Conservation (phyloP, 1,140 invertebrate species). For the Bombus soroeensis region DNA sequence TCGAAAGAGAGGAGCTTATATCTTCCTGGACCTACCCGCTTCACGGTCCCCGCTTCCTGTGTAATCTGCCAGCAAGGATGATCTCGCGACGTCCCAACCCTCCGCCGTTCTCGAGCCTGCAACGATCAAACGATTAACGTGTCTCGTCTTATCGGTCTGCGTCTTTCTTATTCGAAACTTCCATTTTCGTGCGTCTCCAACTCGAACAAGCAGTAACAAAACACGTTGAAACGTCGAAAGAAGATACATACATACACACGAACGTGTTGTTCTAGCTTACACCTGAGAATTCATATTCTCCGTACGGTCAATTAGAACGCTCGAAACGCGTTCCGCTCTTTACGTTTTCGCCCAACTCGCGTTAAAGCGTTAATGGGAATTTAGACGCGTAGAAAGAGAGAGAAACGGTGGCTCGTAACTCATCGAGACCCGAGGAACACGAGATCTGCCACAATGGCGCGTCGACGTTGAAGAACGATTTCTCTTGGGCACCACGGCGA, state of each 20-base stretch:
- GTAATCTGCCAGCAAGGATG: constrained; percentile 34
- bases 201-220: neutral
- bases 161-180: neutral
- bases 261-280: neutral
- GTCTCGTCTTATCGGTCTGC: neutral
- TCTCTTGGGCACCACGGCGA: neutral
- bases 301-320: constrained; percentile 32
- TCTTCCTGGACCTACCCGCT: constrained; percentile 4
- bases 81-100: constrained; percentile 8
- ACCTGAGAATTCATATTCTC: constrained; percentile 13
- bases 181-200: neutral
- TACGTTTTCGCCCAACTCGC: neutral
- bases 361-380: constrained; percentile 24
- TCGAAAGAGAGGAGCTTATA: constrained; percentile 36
- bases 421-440: constrained; percentile 17
- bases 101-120: neutral
- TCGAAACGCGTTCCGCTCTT: neutral
- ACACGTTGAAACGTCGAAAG: neutral
- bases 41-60: neutral
- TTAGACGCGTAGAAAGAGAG: neutral
- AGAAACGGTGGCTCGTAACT: constrained; percentile 27
- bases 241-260: too few relatives aligned
- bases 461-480: neutral
- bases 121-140: constrained; percentile 16
- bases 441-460: constrained; percentile 20